Evolutionary conservation across 2,888 invertebrate genomes (phyloP), one percentile per base, ranked within the genome.

Genomic region (Agrochola lychnidis): DNA sequence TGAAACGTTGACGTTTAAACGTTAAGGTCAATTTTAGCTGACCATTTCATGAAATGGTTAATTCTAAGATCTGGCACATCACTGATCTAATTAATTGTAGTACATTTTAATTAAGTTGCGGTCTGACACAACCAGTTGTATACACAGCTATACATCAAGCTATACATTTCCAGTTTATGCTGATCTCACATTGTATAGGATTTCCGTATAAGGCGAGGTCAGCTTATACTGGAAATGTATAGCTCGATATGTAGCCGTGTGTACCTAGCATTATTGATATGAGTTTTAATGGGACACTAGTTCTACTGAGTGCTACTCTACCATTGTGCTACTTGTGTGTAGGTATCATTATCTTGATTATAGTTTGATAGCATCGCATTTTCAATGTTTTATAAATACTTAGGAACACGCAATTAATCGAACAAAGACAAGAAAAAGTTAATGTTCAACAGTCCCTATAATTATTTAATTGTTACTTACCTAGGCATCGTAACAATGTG

Each of bases 401-500:
- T 9, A 22, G 14, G 45, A 45, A 45, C 48, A 48, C 45, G 45
- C 48, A 48, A 16, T 16, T 16, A 51, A 14, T 42, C 16, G 16
- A 48, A 16, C 64, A 51, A 53, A 30, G 12, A 25, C 6, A 59
- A 9, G 16, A 51, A n/a, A 48, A 30, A 30, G 4, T 30, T 22
- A 42, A 51, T 22, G 22, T 42, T 67, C 6, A 16, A 57, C 16
- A 69, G n/a, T 70, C 14, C 16, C 25, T 22, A 19, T 16, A 42
- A 16, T 4, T n/a, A 51, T 22, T 22, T 51, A 40, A 61, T 56
- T 67, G n/a, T 66, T 57, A 85, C 90, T 91, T 91, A 97, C 97
- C 92, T 96, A 71, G 98, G 98, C 85, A 98, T 95, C 0, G 98
- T 97, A 2, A 98, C 96, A 5, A 98, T 77, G 82, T 98, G 97